Conservation (phyloP, 2,113 vertebrate genomes). For the Xerus inauris region DNA sequence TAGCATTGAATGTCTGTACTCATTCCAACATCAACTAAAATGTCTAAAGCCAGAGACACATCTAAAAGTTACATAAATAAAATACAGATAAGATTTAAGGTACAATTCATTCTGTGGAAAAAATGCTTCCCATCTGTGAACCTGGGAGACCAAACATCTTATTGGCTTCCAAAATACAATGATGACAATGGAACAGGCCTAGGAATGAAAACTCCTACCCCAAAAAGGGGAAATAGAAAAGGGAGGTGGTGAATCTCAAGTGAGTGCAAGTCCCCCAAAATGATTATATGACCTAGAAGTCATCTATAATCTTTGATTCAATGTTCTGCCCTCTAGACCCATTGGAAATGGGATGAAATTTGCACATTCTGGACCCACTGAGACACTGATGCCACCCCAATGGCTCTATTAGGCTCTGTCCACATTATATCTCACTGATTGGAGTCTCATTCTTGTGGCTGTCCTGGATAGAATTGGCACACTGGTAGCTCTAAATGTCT, state of each 20-base stretch:
- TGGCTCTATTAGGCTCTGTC: background rate
- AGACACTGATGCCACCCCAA: background rate
- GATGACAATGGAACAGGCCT: too few species aligned
- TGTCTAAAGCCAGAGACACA: background rate
- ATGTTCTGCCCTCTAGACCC: background rate
- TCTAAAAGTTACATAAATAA: background rate
- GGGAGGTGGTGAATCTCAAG: background rate
- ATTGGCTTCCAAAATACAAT: background rate
- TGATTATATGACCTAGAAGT: background rate
- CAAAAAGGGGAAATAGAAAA: background rate
- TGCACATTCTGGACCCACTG: background rate
- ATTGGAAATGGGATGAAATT: background rate
- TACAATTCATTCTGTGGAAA: background rate
- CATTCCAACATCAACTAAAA: background rate
- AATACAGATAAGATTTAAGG: background rate
- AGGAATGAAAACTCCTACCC: background rate
- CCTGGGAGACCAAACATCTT: background rate
- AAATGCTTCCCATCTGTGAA: background rate
- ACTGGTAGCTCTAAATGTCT: background rate
- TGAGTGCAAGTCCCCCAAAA: background rate
- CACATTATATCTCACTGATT: background rate
- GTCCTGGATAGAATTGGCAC: background rate
- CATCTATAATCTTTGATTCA: background rate
- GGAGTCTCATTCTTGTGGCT: background rate
- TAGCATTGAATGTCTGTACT: background rate